Evolutionary conservation across 1,140 invertebrate genomes (phyloP).

Genomic region (Euura lappo): DNA sequence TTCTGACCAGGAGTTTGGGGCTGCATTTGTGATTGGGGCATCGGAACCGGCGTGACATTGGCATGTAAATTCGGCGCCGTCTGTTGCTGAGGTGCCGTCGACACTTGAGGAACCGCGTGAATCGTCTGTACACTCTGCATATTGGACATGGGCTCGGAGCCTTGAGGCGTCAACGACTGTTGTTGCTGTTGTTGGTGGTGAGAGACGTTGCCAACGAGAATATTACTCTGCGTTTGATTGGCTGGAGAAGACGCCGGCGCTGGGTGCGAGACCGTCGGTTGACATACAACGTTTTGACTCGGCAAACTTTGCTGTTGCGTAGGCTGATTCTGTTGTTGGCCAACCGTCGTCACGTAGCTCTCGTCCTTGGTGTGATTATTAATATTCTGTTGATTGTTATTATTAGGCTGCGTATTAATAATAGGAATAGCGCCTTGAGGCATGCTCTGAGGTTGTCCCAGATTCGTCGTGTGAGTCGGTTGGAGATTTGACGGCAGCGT

Average conservation of each 20-base stretch:
- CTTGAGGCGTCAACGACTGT: slow-evolving; percentile 40
- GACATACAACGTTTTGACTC: slow-evolving; percentile 41
- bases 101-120: slow-evolving; percentile 53
- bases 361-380: slow-evolving; percentile 20
- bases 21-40: slow-evolving; percentile 39
- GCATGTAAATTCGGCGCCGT: slow-evolving; percentile 41
- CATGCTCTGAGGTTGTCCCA: slow-evolving; percentile 63
- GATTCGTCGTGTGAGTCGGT: slow-evolving; percentile 56
- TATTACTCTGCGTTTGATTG: slow-evolving; percentile 44
- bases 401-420: slow-evolving; percentile 54
- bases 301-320: slow-evolving; percentile 40
- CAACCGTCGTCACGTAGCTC: slow-evolving; percentile 50
- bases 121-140: slow-evolving; percentile 54
- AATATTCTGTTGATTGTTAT: slow-evolving; percentile 27
- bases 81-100: slow-evolving; percentile 44
- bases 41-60: slow-evolving; percentile 32
- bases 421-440: slow-evolving; percentile 66
- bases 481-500: slow-evolving; percentile 67
- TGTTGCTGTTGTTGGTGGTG: slow-evolving; percentile 27
- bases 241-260: slow-evolving; percentile 28
- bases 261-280: slow-evolving; percentile 35
- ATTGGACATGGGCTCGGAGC: slow-evolving; percentile 45
- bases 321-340: slow-evolving; percentile 45
- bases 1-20: slow-evolving; percentile 31
- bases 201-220: slow-evolving; percentile 17